Evolutionary conservation across 2,797 vertebrate genomes (phyloP).

Genomic region (Paguma larvata): DNA sequence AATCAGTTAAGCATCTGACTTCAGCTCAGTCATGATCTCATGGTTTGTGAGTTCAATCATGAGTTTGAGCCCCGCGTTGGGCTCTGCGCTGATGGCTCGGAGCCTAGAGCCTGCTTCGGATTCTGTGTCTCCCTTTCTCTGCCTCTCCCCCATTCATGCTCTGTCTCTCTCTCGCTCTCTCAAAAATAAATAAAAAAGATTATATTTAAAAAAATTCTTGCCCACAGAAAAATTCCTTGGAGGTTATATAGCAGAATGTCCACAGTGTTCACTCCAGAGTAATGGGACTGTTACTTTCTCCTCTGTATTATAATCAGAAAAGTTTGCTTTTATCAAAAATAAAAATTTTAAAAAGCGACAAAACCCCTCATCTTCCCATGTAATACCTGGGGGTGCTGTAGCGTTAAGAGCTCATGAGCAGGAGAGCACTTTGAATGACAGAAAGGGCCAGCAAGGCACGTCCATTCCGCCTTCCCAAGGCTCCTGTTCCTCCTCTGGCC

Average conservation of each 20-base stretch:
- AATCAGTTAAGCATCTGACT: too few species aligned
- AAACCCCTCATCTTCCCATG: not conserved
- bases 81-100: too few species aligned
- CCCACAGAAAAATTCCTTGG: not conserved
- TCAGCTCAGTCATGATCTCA: too few species aligned
- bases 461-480: not conserved
- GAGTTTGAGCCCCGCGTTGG: too few species aligned
- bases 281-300: not conserved
- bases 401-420: not conserved
- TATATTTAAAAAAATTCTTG: not conserved
- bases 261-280: not conserved
- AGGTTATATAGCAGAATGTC: not conserved
- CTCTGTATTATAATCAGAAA: not conserved
- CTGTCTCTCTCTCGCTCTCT: too few species aligned
- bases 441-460: fast-evolving
- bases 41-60: too few species aligned
- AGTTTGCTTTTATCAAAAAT: not conserved
- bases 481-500: not conserved
- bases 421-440: not conserved
- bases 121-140: too few species aligned
- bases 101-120: too few species aligned
- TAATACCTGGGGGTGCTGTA: not conserved
- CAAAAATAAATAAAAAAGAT: too few species aligned
- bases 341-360: not conserved
- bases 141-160: too few species aligned